Evolutionary conservation across 2,113 vertebrate genomes (phyloP), one percentile per base, ranked within the genome.

Genomic region (Albula glossodonta): DNA sequence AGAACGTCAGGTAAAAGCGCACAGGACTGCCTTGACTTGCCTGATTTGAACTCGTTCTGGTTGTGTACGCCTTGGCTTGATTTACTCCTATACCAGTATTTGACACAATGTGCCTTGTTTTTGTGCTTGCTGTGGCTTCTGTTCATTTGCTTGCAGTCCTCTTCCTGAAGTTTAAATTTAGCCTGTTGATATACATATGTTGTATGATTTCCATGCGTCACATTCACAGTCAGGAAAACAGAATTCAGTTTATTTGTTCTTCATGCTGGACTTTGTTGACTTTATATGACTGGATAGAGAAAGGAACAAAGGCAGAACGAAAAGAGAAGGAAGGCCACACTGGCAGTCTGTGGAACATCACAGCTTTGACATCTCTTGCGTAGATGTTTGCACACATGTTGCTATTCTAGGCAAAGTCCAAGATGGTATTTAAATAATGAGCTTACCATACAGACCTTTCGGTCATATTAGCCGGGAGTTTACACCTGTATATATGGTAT

Each of bases 1-100:
- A 94, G 95, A 96, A 88, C 95, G 95, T 93, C 95, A 96, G 95
- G 95, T 96, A 96, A 96, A 96, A 88, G 94, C 89, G 89, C 90
- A 90, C 93, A 93, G 95, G 93, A 92, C 92, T 95, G 94, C 93
- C 90, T 91, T 93, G 91, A 93, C 92, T 91, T 95, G 93, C 94
- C 94, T 95, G 93, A 94, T 93, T 92, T 89, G 90, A 94, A 85
- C 86, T 91, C 77, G 63, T 49, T 85, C 63, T 63, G 57, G 80
- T 77, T 51, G 49, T 78, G 78, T 86, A 51, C 51, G 13, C 85
- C 86, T 89, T 84, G 86, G 86, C 86, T 85, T 87, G 78, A 82
- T 85, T 84, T 66, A 80, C 84, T 85, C 79, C 90, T 89, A 86
- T 63, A 88, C 91, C 85, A 88, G 31, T 85, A 86, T 87, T 88